These are phyloP conservation scores for Strix aluco DNA, from an alignment of 2,113 vertebrate species.

Conservation along the genomic window DNA sequence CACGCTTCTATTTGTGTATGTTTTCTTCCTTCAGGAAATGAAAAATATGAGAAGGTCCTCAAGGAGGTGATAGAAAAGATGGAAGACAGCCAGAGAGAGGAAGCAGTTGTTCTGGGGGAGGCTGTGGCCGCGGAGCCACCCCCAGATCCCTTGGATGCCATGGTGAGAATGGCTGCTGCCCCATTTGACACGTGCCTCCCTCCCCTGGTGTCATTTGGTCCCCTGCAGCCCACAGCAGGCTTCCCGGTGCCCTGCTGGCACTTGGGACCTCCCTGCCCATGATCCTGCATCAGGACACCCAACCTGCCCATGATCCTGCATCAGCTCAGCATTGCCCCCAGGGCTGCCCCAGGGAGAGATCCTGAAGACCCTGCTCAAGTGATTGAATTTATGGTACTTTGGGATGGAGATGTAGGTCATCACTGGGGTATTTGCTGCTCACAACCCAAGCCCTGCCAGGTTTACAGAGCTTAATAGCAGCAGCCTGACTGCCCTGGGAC, in stretches of 20 bases:
- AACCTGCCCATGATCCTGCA: accelerated
- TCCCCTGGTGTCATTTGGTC: neutral
- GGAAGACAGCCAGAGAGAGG: conserved; percentile 5
- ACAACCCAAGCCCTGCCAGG: neutral
- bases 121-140: neutral
- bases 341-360: neutral
- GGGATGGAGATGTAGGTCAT: neutral
- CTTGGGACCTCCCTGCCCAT: neutral
- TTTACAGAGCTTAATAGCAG: neutral
- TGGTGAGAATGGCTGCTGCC: conserved; percentile 14
- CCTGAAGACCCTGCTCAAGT: neutral
- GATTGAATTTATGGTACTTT: neutral
- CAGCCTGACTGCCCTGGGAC: neutral
- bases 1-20: neutral
- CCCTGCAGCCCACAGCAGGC: neutral
- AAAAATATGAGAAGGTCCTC: conserved; percentile 61
- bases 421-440: neutral
- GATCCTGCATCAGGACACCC: no score
- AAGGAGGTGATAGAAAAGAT: conserved; percentile 54
- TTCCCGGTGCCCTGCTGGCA: neutral
- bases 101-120: neutral
- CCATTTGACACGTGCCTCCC: accelerated
- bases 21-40: conserved; percentile 67
- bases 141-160: neutral
- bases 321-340: neutral